Percentiles rank a stretch among this genome's conserved stretches.
phyloP scores from a whole-genome alignment of 2,797 vertebrate genomes.

The Periophthalmus magnuspinnatus region DNA sequence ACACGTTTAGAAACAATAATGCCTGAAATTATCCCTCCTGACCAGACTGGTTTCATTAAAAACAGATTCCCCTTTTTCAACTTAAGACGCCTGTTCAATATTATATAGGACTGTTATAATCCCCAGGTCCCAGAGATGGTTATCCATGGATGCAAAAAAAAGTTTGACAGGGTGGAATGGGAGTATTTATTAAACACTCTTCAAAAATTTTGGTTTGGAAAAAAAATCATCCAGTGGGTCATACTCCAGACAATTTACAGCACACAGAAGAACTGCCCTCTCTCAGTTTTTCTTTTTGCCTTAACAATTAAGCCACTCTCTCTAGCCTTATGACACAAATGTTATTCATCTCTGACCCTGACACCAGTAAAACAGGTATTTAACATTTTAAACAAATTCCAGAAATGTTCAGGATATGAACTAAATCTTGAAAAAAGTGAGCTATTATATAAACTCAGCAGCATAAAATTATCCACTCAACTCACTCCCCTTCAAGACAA shows the following conservation, averaged over 20 bases:
- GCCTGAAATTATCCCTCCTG: not conserved
- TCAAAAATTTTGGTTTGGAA: not conserved
- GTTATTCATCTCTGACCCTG: not conserved
- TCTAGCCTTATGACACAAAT: not conserved
- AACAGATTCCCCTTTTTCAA: not conserved
- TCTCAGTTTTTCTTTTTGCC: not conserved
- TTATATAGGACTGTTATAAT: not conserved
- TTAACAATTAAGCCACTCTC: not conserved
- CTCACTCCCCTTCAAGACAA: not conserved
- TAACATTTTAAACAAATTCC: not conserved
- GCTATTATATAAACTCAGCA: not conserved
- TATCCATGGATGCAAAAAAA: not conserved
- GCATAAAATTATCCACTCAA: constrained; percentile 1
- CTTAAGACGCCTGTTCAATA: not conserved
- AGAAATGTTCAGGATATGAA: not conserved
- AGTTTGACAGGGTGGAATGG: not conserved
- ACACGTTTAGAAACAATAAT: not conserved
- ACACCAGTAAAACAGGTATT: not conserved
- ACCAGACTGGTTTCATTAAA: not conserved
- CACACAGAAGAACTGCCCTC: not conserved
- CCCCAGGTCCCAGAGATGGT: not conserved
- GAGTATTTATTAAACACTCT: not conserved
- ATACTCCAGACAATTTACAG: not conserved
- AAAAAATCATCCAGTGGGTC: too few relatives aligned
- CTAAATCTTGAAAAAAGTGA: not conserved